Conservation (phyloP, 2,888 invertebrate species). For the Zaprionus lineosus region DNA sequence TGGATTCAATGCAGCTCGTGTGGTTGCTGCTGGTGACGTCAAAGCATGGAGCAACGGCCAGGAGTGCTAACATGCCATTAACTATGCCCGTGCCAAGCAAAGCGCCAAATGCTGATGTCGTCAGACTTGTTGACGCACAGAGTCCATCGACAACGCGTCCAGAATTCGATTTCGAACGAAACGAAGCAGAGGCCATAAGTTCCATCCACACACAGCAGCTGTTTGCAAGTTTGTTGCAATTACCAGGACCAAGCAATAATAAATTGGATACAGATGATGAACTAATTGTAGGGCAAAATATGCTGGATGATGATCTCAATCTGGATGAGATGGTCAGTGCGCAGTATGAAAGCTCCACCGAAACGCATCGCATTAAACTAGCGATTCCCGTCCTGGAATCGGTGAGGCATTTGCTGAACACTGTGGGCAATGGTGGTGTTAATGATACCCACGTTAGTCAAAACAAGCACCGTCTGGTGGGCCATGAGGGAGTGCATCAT, state of each 20-base stretch:
- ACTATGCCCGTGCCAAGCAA: constrained; percentile 23
- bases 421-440: constrained; percentile 76
- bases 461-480: constrained; percentile 68
- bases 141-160: constrained; percentile 29
- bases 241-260: constrained; percentile 47
- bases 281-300: constrained; percentile 52
- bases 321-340: constrained; percentile 47
- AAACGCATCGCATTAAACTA: constrained; percentile 71
- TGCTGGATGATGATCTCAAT: constrained; percentile 59
- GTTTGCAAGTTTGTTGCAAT: constrained; percentile 60
- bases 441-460: constrained; percentile 68
- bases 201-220: constrained; percentile 58
- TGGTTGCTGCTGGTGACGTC: constrained; percentile 50
- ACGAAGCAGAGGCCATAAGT: constrained; percentile 50
- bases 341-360: constrained; percentile 66
- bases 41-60: constrained; percentile 29
- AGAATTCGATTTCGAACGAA: constrained; percentile 72
- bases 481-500: constrained; percentile 59
- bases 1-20: constrained; percentile 46
- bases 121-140: constrained; percentile 65
- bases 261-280: constrained; percentile 65
- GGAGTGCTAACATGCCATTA: constrained; percentile 37
- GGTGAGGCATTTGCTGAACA: constrained; percentile 78
- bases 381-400: constrained; percentile 79
- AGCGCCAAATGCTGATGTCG: constrained; percentile 56